Evolutionary conservation across 2,888 invertebrate genomes (phyloP).

Genomic region (Ariolimax columbianus): DNA sequence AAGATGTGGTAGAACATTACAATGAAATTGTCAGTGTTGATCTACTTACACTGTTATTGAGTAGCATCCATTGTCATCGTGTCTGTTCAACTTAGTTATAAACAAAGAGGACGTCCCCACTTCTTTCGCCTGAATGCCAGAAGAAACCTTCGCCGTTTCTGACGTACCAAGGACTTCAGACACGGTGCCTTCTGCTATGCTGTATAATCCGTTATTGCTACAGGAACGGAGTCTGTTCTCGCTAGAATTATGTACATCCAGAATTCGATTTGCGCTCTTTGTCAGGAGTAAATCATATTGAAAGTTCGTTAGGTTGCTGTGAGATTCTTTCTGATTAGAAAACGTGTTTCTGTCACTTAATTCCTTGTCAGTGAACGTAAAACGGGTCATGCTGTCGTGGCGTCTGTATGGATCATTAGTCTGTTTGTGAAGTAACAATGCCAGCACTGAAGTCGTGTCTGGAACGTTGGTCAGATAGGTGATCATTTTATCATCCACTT

Average conservation of each 20-base stretch:
- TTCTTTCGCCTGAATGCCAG: not conserved
- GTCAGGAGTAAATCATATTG: not conserved
- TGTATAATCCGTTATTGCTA: not conserved
- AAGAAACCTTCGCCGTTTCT: not conserved
- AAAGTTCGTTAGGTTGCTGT: not conserved
- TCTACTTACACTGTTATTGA: constrained; percentile 1
- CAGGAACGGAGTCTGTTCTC: not conserved
- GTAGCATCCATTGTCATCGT: too few relatives aligned
- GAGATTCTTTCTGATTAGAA: not conserved
- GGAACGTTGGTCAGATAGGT: not conserved
- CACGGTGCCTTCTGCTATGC: not conserved
- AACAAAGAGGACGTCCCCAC: not conserved
- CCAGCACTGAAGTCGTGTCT: not conserved
- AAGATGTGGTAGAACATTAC: too few relatives aligned
- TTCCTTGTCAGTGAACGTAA: not conserved
- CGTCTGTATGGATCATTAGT: not conserved
- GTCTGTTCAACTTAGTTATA: too few relatives aligned
- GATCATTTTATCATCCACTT: not conserved
- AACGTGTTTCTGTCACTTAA: not conserved
- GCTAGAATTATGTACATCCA: not conserved
- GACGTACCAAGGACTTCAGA: not conserved
- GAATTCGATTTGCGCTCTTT: not conserved
- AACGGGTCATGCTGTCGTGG: not conserved
- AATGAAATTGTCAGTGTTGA: too few relatives aligned
- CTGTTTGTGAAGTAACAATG: not conserved